Evolutionary conservation across 2,113 vertebrate species (phyloP).

Genomic region (Clupea harengus): DNA sequence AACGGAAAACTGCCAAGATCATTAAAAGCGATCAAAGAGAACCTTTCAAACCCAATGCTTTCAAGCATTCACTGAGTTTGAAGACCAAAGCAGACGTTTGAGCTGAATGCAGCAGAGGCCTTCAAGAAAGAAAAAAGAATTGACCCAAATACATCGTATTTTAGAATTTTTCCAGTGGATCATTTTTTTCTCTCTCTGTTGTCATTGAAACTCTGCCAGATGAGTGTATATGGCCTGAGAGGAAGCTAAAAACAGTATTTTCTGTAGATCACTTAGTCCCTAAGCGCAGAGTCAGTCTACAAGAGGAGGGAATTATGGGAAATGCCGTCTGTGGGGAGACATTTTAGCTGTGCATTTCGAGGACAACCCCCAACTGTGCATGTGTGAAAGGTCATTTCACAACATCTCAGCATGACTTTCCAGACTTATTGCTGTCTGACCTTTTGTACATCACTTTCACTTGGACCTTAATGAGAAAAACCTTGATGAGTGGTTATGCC

Average conservation of each 20-base stretch:
- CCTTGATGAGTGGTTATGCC: not conserved
- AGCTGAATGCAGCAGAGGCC: not conserved
- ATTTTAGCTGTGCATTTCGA: not conserved
- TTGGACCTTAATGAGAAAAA: not conserved
- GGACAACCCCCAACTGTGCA: not conserved
- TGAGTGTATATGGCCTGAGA: not conserved
- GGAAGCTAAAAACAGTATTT: not conserved
- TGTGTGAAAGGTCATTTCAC: not conserved
- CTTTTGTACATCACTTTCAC: not conserved
- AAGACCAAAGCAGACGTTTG: not conserved
- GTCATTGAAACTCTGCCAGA: constrained; percentile 18
- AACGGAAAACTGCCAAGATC: not conserved
- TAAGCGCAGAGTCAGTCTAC: not conserved
- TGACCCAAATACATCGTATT: constrained; percentile 24
- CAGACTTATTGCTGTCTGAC: not conserved
- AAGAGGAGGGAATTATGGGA: not conserved
- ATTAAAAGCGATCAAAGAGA: not conserved
- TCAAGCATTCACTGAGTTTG: not conserved
- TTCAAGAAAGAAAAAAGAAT: not conserved
- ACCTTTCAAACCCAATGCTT: not conserved
- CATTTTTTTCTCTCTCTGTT: constrained; percentile 5
- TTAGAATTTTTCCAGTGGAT: not conserved
- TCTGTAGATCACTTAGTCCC: not conserved
- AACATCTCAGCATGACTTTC: not conserved
- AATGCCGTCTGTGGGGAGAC: constrained; percentile 1